Evolutionary conservation across 2,113 vertebrate species (phyloP).

Genomic region (Nothocercus nigrocapillus): DNA sequence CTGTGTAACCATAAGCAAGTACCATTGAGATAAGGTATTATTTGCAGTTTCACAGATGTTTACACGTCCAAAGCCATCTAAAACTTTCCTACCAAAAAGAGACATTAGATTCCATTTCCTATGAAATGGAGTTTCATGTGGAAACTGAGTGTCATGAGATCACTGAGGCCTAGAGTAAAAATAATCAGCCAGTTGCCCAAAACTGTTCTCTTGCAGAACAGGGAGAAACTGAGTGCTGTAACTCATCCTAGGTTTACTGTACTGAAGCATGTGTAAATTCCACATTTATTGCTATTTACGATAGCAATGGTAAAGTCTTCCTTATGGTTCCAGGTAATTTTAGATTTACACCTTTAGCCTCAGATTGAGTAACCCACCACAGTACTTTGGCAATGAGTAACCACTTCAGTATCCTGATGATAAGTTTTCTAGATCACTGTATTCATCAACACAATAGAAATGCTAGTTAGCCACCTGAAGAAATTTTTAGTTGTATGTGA

Average conservation of each 20-base stretch:
- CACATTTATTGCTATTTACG: background rate
- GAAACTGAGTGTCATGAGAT: background rate
- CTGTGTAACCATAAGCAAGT: background rate
- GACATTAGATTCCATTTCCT: constrained; percentile 10
- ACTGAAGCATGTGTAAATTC: background rate
- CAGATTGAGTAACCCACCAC: background rate
- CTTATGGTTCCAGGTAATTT: background rate
- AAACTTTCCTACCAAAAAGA: background rate
- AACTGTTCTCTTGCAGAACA: background rate
- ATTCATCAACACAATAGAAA: background rate
- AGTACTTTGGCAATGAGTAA: background rate
- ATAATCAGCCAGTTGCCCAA: background rate
- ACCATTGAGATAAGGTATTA: constrained; percentile 12
- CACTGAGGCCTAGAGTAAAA: background rate
- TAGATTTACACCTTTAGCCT: constrained; percentile 9
- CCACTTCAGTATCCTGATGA: background rate
- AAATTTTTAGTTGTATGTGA: background rate
- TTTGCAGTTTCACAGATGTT: constrained; percentile 27
- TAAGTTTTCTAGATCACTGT: background rate
- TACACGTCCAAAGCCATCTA: constrained; percentile 8
- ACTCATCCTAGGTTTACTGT: background rate
- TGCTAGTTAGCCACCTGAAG: background rate
- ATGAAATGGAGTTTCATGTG: constrained; percentile 24
- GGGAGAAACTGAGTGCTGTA: background rate
- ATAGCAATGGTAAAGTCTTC: background rate